phyloP scores from a whole-genome alignment of 2,888 invertebrate species.

The Zygogramma bicolorata region DNA sequence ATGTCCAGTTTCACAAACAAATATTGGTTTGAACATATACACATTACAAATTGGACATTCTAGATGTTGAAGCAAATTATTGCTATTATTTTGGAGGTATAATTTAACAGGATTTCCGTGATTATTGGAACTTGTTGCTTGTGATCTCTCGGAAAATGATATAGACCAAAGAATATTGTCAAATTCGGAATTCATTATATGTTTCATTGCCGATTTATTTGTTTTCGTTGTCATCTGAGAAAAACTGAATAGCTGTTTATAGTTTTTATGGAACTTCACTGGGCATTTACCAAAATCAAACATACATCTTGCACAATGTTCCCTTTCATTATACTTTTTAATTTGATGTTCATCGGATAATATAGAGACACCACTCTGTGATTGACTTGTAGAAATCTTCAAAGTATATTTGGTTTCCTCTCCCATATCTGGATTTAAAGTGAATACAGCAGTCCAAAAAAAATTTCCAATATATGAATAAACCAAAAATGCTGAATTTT shows the following conservation, averaged over 20 bases:
- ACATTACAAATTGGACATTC: conserved; percentile 40
- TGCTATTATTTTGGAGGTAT: not conserved
- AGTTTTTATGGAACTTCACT: conserved; percentile 23
- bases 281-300: conserved; percentile 22
- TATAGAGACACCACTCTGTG: not conserved
- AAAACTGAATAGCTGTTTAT: not conserved
- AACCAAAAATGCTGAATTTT: not conserved
- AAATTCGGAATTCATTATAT: not conserved
- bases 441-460: not conserved
- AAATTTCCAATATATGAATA: not conserved
- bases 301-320: conserved; percentile 33
- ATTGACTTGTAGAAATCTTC: not conserved
- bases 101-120: not conserved
- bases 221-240: not conserved
- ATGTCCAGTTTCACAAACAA: conserved; percentile 36
- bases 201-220: not conserved
- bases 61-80: conserved; percentile 28
- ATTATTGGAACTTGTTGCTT: not conserved
- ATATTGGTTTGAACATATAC: conserved; percentile 40
- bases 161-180: not conserved
- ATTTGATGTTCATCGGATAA: not conserved
- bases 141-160: not conserved
- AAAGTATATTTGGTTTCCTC: not conserved
- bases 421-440: not conserved
- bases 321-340: conserved; percentile 30